Conservation (phyloP, 2,888 invertebrate genomes). For the Caenorhabditis imperialis region DNA sequence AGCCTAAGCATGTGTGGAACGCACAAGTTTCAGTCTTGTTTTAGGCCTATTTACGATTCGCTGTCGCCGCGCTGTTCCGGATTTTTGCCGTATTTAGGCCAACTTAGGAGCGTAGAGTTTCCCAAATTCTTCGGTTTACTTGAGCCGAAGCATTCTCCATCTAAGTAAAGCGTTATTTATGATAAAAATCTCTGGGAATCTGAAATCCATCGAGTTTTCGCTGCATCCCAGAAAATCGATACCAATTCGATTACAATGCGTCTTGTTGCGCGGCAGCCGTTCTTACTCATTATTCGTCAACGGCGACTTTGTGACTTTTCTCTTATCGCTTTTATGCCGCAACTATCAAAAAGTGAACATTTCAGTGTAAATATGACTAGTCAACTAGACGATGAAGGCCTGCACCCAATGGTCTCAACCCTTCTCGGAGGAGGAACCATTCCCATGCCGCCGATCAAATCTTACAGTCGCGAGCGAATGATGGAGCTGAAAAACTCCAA, state of each 20-base stretch:
- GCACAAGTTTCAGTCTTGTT: neutral
- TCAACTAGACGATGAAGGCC: slow-evolving; percentile 58
- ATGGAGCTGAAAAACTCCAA: slow-evolving; percentile 58
- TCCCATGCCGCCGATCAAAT: slow-evolving; percentile 35
- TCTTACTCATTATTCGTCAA: neutral
- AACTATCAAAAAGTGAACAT: too few relatives aligned
- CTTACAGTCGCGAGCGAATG: slow-evolving; percentile 67
- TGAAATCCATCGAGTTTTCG: too few relatives aligned
- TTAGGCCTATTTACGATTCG: neutral
- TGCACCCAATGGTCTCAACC: slow-evolving; percentile 60
- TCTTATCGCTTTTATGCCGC: too few relatives aligned
- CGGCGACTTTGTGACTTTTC: neutral
- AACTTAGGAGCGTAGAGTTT: too few relatives aligned
- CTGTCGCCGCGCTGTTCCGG: too few relatives aligned
- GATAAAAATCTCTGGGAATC: too few relatives aligned
- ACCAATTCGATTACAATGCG: slow-evolving; percentile 25
- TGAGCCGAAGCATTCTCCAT: too few relatives aligned
- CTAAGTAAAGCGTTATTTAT: too few relatives aligned
- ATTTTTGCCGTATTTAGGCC: too few relatives aligned
- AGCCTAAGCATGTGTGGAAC: neutral
- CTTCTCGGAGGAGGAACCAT: slow-evolving; percentile 54
- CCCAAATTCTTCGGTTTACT: too few relatives aligned
- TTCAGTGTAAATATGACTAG: slow-evolving; percentile 68
- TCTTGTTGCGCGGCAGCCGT: slow-evolving; percentile 3
- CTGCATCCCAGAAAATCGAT: slow-evolving; percentile 38